A percentile compares a stretch with the other conserved stretches of the same genome.
Evolutionary conservation across 2,797 vertebrate genomes (phyloP).

Genomic region (Falco cherrug): DNA sequence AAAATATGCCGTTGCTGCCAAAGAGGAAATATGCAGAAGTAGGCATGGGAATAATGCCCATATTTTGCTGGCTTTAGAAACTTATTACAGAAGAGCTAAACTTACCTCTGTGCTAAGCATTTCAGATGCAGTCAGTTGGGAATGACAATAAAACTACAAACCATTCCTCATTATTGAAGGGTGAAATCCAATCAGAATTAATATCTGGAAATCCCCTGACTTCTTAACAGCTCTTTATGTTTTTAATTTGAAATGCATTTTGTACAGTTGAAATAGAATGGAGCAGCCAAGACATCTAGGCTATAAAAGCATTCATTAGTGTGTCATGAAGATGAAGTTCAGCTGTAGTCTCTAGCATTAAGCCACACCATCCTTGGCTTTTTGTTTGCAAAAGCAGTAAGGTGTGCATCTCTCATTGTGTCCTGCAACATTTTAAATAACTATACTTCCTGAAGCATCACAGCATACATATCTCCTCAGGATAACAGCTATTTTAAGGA

Average conservation of each 20-base stretch:
- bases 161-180: slow-evolving; percentile 17
- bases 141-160: slow-evolving; percentile 51
- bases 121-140: slow-evolving; percentile 22
- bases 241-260: slow-evolving; percentile 29
- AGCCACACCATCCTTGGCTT: neutral
- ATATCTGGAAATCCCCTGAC: slow-evolving; percentile 12
- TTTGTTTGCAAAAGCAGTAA: neutral
- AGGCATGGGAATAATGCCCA: slow-evolving; percentile 13
- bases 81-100: slow-evolving; percentile 30
- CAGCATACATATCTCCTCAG: neutral
- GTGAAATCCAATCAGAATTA: slow-evolving; percentile 51
- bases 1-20: slow-evolving; percentile 24
- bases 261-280: neutral
- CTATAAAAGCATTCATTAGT: neutral
- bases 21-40: slow-evolving; percentile 12
- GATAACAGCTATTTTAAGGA: neutral
- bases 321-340: neutral
- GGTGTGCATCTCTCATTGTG: neutral
- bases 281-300: neutral
- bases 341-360: neutral
- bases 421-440: neutral
- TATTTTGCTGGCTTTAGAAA: slow-evolving; percentile 49
- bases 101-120: slow-evolving; percentile 6
- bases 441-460: neutral
- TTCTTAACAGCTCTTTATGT: slow-evolving; percentile 3